Evolutionary conservation across 2,113 vertebrate species (phyloP), one percentile per base, ranked within the genome.

Genomic region (Passer domesticus): DNA sequence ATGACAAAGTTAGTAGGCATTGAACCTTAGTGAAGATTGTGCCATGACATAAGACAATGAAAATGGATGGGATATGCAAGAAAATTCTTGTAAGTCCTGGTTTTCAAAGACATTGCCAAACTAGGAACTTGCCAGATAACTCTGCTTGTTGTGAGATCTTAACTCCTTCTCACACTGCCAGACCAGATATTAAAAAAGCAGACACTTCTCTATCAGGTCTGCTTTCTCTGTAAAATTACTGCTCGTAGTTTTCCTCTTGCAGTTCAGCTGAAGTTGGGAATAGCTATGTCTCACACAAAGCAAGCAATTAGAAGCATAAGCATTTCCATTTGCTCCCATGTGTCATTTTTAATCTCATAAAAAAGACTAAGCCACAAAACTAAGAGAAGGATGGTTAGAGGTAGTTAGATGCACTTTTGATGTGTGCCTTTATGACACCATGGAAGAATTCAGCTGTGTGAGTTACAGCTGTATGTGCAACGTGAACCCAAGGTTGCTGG

Each of bases 291-390:
- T 95, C 20, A 0, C 60, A 80, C 68, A 89, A 77, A 72, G 74
- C 69, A 94, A 83, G 85, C 68, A 86, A 87, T 94, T 92, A 92
- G 87, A 90, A 94, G 72, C 46, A 67, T 47, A 74, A 74, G 47
- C 2, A 10, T 85, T 91, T 87, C 68, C 63, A 92, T 93, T 91
- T 90, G 59, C 35, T 93, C 75, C 82, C 63, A 64, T 23, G 6
- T 52, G 63, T 77, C 27, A 74, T 55, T 80, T 95, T 89, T 80
- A 87, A 77, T 88, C 83, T 87, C 68, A 80, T 44, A 70, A 95
- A 70, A 95, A 66, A 69, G 16, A 47, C 30, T 44, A 68, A 90
- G 39, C 60, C 60, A 86, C 75, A 59, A 47, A 83, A 83, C 35
- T 19, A 46, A 76, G 63, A 77, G 69, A 77, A 46, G 63, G 33